Base-by-base conservation (phyloP, 2,888 invertebrate genomes). In the Trimorus sp. region DNA sequence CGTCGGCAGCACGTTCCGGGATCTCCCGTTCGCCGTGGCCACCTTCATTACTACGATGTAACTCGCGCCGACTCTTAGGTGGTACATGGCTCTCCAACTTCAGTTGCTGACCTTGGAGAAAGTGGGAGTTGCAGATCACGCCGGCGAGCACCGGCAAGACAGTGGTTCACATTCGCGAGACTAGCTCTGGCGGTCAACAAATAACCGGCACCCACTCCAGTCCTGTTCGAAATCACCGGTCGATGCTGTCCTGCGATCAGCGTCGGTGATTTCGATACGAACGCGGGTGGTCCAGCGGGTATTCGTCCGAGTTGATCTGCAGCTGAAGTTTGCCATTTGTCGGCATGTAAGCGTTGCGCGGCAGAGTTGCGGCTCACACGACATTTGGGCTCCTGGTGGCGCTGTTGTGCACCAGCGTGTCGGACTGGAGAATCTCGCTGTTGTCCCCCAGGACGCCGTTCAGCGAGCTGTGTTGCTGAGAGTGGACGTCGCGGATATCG, bases 301-400 rank as follows among this genome's bases (percentile, higher is more conserved):
- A 91, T 59, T 92, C 91, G n/a, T 91, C 91, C 8, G 89, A 87
- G 26, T 86, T 88, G 40, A 89, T 90, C 68, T 89, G 90, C 36
- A 90, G 51, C 45, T 90, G 89, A 1, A 92, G 83, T 62, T 91
- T 91, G 7, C 91, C 89, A 54, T 89, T 90, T 0, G 89, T 84
- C 40, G 92, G 92, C 83, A 92, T 88, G 85, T 92, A 95, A 40
- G 94, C 94, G 86, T 96, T 96, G 79, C 96, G 93, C 0, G 96
- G 96, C 63, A 96, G 90, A 0, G 96, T 96, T 26, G 95, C 95
- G 0, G 96, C 95, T 51, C 96, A 91, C 49, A 91, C 89, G 36
- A 92, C 91, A 82, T 92, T 91, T 0, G 92, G 92, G 26, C 91
- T 90, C 26, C 89, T 86, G n/a, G 86, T 73, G 37, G 84, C 80